A percentile compares a stretch with the other conserved stretches of the same genome.
Evolutionary conservation across 2,797 vertebrate genomes (phyloP).

Genomic region (Vespertilio murinus): DNA sequence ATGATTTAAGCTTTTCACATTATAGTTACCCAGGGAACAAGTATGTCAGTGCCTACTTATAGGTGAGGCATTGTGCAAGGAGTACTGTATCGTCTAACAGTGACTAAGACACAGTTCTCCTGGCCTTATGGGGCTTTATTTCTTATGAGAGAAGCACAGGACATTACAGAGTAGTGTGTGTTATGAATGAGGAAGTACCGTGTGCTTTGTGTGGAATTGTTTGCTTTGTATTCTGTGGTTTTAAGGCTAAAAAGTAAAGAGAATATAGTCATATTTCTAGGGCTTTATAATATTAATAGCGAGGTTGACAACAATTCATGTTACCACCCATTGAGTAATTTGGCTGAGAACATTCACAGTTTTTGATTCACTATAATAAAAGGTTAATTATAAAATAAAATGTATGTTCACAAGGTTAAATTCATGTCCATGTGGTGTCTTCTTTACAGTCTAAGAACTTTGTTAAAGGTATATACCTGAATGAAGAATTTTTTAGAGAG

Average conservation of each 20-base stretch:
- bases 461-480: background rate
- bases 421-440: background rate
- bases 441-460: constrained; percentile 32
- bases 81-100: background rate
- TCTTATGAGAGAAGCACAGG: background rate
- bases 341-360: background rate
- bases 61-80: background rate
- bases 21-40: background rate
- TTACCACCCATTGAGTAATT: background rate
- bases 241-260: background rate
- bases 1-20: constrained; percentile 40
- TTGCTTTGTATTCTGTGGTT: background rate
- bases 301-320: background rate
- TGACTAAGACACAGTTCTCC: background rate
- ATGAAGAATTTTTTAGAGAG: background rate
- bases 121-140: background rate
- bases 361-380: constrained; percentile 7
- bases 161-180: background rate
- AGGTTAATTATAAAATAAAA: constrained; percentile 19
- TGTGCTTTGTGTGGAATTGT: background rate
- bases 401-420: background rate
- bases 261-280: background rate
- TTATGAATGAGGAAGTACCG: background rate
- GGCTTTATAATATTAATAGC: background rate
- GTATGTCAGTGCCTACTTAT: background rate